Base-by-base conservation (phyloP, 2,113 vertebrate genomes). In the Amazona vittata region DNA sequence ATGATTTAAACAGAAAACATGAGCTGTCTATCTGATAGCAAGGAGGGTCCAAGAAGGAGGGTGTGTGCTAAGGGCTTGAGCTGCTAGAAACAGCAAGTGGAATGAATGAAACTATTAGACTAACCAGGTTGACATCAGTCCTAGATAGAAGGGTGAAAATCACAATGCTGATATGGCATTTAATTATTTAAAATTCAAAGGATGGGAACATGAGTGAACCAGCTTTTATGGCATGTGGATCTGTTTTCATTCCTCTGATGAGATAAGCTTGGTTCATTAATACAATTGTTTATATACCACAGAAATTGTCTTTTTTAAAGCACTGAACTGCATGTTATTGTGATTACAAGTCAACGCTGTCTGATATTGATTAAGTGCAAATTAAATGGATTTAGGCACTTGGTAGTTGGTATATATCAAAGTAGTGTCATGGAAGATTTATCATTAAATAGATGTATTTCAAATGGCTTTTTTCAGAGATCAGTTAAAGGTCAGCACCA, bases 331-430 rank as follows among this genome's bases (percentile, higher is more conserved):
- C 20, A 28, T 68, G 5, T 52, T 60, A 68, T 14, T 89, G 70
- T 65, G 57, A 91, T 83, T 63, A 59, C 59, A 90, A 95, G 62
- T 80, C 62, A 83, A n/a, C 11, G 4, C 29, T 83, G 33, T 86
- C 78, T 88, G 41, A 86, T 93, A 78, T 6, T 80, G 76, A 80
- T 95, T 74, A 94, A 91, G 35, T 33, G 50, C 39, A 89, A 94
- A 86, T 82, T 91, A 92, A 94, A 94, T 78, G 25, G 15, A 82
- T 81, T 89, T 83, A 94, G 70, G 65, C 43, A 75, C 33, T 81
- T 82, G 76, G 59, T 88, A 83, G 67, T 59, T 90, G 41, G 7
- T 59, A 53, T 74, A 26, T 35, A 74, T 88, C 67, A 67, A 93
- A 83, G 44, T 10, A 11, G 21, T 64, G 29, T 62, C 53, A 59